Conservation (phyloP, 2,888 invertebrate species). For the Camponotus fellah region DNA sequence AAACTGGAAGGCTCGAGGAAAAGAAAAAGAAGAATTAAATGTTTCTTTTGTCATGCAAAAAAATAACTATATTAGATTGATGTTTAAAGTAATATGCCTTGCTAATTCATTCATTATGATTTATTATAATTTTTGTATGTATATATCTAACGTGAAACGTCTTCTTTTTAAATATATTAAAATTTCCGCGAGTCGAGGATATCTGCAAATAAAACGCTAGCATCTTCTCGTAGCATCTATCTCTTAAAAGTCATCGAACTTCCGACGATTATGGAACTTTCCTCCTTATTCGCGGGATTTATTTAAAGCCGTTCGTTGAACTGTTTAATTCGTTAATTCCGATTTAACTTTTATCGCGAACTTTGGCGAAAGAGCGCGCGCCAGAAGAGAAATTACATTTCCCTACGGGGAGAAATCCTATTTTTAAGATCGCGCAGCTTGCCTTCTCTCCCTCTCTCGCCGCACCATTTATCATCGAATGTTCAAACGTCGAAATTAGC, state of each 20-base stretch:
- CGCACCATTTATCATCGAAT: slow-evolving; percentile 12
- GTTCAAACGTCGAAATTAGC: slow-evolving; percentile 44
- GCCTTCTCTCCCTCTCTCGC: neutral
- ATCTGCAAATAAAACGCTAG: neutral
- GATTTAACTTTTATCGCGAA: slow-evolving; percentile 50
- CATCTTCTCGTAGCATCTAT: neutral
- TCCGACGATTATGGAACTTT: slow-evolving; percentile 42
- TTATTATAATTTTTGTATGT: neutral
- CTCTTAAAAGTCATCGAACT: slow-evolving; percentile 44
- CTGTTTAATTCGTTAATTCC: slow-evolving; percentile 55
- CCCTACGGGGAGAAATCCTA: slow-evolving; percentile 16
- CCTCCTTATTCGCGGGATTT: slow-evolving; percentile 22
- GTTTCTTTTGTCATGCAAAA: neutral
- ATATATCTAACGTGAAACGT: neutral
- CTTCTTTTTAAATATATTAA: neutral
- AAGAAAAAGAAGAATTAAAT: neutral
- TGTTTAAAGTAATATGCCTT: neutral
- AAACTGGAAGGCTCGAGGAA: neutral
- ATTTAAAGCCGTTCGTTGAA: slow-evolving; percentile 56
- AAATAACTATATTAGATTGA: neutral
- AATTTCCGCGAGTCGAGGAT: neutral
- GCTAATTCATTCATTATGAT: neutral
- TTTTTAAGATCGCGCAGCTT: slow-evolving; percentile 36
- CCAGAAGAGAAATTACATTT: slow-evolving; percentile 31
- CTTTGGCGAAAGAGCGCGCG: slow-evolving; percentile 17